Evolutionary conservation across 2,888 invertebrate species (phyloP), one percentile per base, ranked within the genome.

Genomic region (Spicauda simplicius): DNA sequence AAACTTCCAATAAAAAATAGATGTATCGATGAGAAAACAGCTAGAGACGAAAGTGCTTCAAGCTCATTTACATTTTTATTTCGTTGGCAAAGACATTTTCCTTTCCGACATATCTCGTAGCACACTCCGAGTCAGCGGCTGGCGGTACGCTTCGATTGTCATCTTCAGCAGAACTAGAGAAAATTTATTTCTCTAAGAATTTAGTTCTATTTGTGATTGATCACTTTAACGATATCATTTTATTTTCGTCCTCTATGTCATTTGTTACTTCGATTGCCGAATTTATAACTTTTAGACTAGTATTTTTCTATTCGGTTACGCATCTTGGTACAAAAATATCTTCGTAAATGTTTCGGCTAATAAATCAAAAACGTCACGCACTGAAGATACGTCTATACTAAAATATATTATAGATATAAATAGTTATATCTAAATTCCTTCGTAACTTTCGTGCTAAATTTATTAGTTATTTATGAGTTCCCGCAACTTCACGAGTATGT

Each of bases 401-500:
- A 45, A 45, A 45, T n/a, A n/a, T n/a, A n/a, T n/a, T n/a, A n/a
- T n/a, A n/a, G n/a, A n/a, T n/a, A n/a, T n/a, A n/a, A n/a, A n/a
- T n/a, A 45, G 12, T 41, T n/a, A 45, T 45, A 45, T 45, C n/a
- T 45, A 45, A 37, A 45, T 45, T 2, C 45, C 45, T 45, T 11
- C 45, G 18, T 37, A 37, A 7, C 12, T 37, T 37, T 37, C 37
- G 37, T 37, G 37, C 37, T 37, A 37, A 37, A 37, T 37, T 37
- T 37, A 37, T 16, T 18, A 41, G 64, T 58, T 53, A 58, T 64
- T 53, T 64, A 64, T 58, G 52, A 53, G 12, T 37, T 50, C 52
- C 14, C 37, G 11, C 25, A 54, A 58, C 16, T 53, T 58, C n/a
- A 19, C 30, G n/a, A 59, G 57, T 33, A 52, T 57, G 25, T 25